Base-by-base conservation (phyloP, 2,113 vertebrate genomes). In the Phycodurus eques region DNA sequence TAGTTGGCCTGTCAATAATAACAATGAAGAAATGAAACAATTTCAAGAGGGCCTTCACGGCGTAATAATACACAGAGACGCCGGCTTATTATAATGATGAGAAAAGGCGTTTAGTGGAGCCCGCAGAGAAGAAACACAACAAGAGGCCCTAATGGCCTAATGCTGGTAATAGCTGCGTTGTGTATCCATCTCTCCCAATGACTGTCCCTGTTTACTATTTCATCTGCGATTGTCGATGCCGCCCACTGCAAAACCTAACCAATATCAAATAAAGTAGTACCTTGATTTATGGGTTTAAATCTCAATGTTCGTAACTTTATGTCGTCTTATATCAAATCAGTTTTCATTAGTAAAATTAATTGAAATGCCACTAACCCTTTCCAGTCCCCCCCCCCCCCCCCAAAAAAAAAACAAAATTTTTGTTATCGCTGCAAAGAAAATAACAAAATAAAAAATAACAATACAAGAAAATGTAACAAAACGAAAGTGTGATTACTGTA, bases 151-250 rank as follows among this genome's bases (percentile, higher is more conserved):
- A 82, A 87, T 74, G 74, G 72, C 63, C 75, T 79, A 65, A 77
- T 20, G 68, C 66, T 79, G 70, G 79, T 80, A 83, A 80, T 13
- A 14, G 31, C 59, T 61, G 31, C 17, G 31, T 7, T 33, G 59
- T 31, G 14, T 61, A 33, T 61, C 31, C 14, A 35, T 61, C 31
- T 15, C 31, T 35, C 27, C 12, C 56, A 14, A 6, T 35, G 59
- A 13, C 59, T 39, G 74, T 80, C 70, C 68, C 81, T 85, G 76
- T 80, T 90, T 88, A 83, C 71, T 84, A 84, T 87, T 88, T 84
- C 15, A 71, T 77, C 63, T 51, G 62, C 68, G 11, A 14, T 22
- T 22, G 53, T 4, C 8, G 53, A 19, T 9, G 51, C n/a, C 19
- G 53, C 49, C n/a, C 53, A 56, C 53, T n/a, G 22, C 11, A 57